Evolutionary conservation across 1,140 invertebrate species (phyloP).

Genomic region (Microplitis mediator): DNA sequence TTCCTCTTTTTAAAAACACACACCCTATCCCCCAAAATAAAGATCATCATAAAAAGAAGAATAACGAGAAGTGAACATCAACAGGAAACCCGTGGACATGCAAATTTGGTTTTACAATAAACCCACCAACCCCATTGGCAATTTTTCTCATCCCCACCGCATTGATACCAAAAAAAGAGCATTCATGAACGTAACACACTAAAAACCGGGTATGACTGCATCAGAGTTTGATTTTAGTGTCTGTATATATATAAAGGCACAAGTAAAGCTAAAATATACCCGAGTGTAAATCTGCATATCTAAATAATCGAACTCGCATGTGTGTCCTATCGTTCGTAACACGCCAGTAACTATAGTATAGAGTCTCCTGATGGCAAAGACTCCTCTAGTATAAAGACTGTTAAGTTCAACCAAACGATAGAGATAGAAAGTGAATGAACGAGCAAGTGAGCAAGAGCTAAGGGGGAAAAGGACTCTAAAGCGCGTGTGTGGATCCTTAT

Average conservation of each 20-base stretch:
- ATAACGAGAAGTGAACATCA: conserved; percentile 10
- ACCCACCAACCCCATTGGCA: background rate
- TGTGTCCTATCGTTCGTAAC: conserved; percentile 41
- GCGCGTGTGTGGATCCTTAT: conserved; percentile 47
- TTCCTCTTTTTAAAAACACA: too few species aligned
- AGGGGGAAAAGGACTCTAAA: conserved; percentile 32
- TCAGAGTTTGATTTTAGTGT: too few species aligned
- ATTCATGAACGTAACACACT: background rate
- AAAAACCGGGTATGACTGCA: too few species aligned
- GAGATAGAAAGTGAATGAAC: background rate
- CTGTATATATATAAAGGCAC: background rate
- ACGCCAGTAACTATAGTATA: background rate
- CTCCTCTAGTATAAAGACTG: background rate
- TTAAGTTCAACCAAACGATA: background rate
- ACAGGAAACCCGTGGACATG: conserved; percentile 11
- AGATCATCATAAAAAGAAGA: background rate
- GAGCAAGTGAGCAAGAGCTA: conserved; percentile 30
- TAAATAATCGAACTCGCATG: conserved; percentile 59
- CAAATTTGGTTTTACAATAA: conserved; percentile 11
- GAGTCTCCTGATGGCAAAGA: too few species aligned
- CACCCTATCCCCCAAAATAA: background rate
- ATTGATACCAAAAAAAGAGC: conserved; percentile 5
- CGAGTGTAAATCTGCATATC: conserved; percentile 56
- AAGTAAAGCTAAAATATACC: conserved; percentile 19
- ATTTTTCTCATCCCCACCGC: background rate